Evolutionary conservation across 2,888 invertebrate species (phyloP).

Genomic region (Hartigia nigra): DNA sequence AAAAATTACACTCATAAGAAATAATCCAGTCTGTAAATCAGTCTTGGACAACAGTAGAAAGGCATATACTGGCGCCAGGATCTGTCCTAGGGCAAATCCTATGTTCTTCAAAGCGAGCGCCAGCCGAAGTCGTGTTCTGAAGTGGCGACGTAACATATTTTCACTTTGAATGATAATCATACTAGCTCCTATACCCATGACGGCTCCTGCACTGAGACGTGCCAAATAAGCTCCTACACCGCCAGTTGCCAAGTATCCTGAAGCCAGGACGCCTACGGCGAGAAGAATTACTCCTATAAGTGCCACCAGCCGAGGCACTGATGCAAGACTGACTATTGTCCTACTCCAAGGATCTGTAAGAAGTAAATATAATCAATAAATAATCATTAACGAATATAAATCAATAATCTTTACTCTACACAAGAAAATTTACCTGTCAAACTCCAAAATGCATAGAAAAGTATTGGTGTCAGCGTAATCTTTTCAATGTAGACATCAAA

Average conservation of each 20-base stretch:
- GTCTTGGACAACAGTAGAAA: constrained; percentile 38
- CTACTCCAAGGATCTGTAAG: constrained; percentile 72
- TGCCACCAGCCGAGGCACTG: constrained; percentile 50
- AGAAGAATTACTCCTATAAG: constrained; percentile 52
- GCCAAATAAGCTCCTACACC: constrained; percentile 57
- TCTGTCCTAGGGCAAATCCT: constrained; percentile 45
- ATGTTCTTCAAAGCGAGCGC: constrained; percentile 46
- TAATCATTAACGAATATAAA: background rate
- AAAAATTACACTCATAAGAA: constrained; percentile 48
- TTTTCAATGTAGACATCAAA: constrained; percentile 70
- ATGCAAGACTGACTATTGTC: constrained; percentile 66
- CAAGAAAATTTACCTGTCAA: constrained; percentile 64
- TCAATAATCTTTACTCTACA: background rate
- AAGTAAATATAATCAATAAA: constrained; percentile 5
- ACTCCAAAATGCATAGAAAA: constrained; percentile 71
- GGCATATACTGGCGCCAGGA: constrained; percentile 45
- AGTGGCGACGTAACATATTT: constrained; percentile 46
- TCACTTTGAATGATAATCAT: constrained; percentile 51
- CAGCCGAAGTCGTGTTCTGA: constrained; percentile 42
- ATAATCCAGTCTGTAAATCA: constrained; percentile 40
- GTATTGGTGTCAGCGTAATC: constrained; percentile 72
- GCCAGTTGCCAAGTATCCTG: constrained; percentile 57
- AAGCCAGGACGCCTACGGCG: constrained; percentile 50
- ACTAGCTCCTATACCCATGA: constrained; percentile 59
- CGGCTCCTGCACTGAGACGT: constrained; percentile 55